These are phyloP conservation scores for Acanthiza pusilla DNA, from an alignment of 2,797 vertebrate species.

Conservation along the genomic window DNA sequence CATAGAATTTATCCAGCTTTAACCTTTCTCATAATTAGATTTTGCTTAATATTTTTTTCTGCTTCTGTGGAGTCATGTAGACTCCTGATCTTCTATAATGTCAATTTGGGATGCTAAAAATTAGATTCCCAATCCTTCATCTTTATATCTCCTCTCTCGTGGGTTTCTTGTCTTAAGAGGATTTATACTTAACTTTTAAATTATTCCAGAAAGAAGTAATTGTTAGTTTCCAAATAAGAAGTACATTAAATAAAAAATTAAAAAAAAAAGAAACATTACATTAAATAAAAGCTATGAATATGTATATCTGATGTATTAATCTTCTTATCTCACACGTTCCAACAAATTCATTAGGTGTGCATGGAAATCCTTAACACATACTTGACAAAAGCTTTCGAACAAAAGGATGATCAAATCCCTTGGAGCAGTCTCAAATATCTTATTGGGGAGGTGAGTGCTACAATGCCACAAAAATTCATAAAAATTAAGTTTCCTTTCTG, in stretches of 20 bases:
- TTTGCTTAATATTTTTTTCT: not conserved
- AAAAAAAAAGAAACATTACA: too few species aligned
- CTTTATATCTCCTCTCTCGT: not conserved
- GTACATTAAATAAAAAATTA: too few species aligned
- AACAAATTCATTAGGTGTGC: conserved; percentile 81
- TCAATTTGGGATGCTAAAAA: not conserved
- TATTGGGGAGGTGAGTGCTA: conserved; percentile 86
- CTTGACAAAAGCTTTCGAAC: conserved; percentile 86
- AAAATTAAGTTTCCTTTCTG: not conserved
- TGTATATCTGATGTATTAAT: not conserved
- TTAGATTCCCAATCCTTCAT: not conserved
- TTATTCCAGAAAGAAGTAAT: not conserved
- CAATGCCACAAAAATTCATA: not conserved
- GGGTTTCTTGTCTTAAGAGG: not conserved
- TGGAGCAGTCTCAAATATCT: conserved; percentile 97
- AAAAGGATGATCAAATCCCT: conserved; percentile 84
- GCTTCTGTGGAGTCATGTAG: not conserved
- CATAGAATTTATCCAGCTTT: not conserved
- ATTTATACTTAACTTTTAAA: not conserved
- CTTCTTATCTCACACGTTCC: not conserved
- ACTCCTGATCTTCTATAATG: not conserved
- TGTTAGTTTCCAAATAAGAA: not conserved
- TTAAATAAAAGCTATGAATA: not conserved
- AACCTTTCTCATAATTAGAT: not conserved
- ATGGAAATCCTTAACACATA: conserved; percentile 95